Evolutionary conservation across 2,113 vertebrate species (phyloP).

Genomic region (Coptodon bakossiorum): DNA sequence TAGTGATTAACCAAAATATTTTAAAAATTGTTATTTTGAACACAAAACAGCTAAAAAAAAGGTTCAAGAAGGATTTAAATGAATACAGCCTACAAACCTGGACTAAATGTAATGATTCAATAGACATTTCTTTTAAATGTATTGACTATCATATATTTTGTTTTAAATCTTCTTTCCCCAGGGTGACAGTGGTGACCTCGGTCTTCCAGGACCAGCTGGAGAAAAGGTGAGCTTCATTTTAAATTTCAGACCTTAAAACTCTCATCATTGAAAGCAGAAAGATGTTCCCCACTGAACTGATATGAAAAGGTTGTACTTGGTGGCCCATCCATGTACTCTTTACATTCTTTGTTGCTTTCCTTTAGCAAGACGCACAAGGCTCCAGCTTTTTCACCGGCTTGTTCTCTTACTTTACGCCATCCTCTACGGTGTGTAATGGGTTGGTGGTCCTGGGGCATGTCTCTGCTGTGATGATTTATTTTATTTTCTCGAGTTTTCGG

Average conservation of each 20-base stretch:
- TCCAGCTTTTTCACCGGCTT: conserved; percentile 45
- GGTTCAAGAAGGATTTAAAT: background rate
- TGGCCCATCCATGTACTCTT: background rate
- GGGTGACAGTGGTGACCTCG: conserved; percentile 75
- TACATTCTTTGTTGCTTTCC: conserved; percentile 31
- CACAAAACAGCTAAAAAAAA: background rate
- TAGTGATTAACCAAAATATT: background rate
- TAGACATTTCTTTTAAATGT: background rate
- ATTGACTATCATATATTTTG: background rate
- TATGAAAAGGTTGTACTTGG: background rate
- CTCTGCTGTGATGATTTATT: conserved; percentile 9
- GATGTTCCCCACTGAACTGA: background rate
- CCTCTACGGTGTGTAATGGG: conserved; percentile 35
- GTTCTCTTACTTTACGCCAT: conserved; percentile 54
- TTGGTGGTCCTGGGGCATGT: conserved; percentile 35
- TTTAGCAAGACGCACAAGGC: conserved; percentile 50
- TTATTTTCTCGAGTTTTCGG: background rate
- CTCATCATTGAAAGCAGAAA: background rate
- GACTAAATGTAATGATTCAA: background rate
- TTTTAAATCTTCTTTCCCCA: conserved; percentile 34
- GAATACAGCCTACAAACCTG: background rate
- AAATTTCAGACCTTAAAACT: background rate
- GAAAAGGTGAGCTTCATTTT: conserved; percentile 73
- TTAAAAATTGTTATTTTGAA: background rate
- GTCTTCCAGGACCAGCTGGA: conserved; percentile 72